Evolutionary conservation across 2,113 vertebrate species (phyloP), one percentile per base, ranked within the genome.

Genomic region (Nibea coibor): DNA sequence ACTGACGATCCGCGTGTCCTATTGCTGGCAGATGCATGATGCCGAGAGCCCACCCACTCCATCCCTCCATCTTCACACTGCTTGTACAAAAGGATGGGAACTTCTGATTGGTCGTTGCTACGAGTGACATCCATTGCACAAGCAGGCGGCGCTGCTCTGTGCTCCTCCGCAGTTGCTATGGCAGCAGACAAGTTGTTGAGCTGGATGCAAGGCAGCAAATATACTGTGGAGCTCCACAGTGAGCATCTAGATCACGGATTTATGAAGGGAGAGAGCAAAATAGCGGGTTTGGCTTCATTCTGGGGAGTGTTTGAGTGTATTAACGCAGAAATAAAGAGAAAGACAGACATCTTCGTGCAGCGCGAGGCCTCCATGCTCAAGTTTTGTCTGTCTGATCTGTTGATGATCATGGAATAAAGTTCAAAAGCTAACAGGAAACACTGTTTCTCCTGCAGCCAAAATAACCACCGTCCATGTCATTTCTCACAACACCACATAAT

Each of bases 91-190:
- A 89, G 90, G 89, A 93, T 87, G 87, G 91, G 78, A 95, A 95
- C 95, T 95, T 95, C 91, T 94, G 93, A 95, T 96, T 95, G 95
- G 95, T 53, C 94, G 94, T 95, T 94, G 94, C 94, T 59, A 91
- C 82, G 92, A 94, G 94, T 94, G 95, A 96, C 94, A 94, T 90
- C 90, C 81, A 84, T 76, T 92, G 93, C 91, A 93, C 92, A 87
- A 88, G 92, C 94, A 93, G 94, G 94, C 93, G 94, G 93, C 92
- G 93, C 93, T 94, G 93, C 92, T 91, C 92, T 0, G 93, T 78
- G 90, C 94, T 94, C 90, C 90, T 93, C 92, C 91, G 92, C 93
- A 95, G 95, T 96, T 96, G 95, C 95, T 94, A 96, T 96, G 94
- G 95, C 88, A 96, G 94, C 95, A 95, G 95, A 95, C 95, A 86